These are phyloP conservation scores for Hippocampus kuda DNA, from an alignment of 2,797 vertebrate species.

Conservation along the genomic window DNA sequence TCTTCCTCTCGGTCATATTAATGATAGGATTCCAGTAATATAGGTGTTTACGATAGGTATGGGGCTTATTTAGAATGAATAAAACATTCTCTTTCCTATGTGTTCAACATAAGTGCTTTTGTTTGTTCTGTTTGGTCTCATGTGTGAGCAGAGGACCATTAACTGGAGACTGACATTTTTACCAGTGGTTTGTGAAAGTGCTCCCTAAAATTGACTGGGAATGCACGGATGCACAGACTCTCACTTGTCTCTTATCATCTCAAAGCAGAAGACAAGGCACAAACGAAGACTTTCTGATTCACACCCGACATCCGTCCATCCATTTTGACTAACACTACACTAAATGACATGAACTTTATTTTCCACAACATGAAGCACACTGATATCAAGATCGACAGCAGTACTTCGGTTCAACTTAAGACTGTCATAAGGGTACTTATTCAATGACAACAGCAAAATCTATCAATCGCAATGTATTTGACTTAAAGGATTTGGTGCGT, in stretches of 20 bases:
- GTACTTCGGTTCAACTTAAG: not conserved
- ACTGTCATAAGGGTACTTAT: too few species aligned
- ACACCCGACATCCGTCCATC: too few species aligned
- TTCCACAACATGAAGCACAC: not conserved
- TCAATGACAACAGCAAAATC: not conserved
- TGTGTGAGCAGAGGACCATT: constrained; percentile 66
- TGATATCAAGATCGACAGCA: not conserved
- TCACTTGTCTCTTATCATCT: constrained; percentile 14
- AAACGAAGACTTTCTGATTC: not conserved
- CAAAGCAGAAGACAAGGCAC: constrained; percentile 3
- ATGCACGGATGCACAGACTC: constrained; percentile 33
- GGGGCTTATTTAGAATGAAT: constrained; percentile 69
- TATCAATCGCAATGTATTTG: not conserved
- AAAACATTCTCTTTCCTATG: constrained; percentile 67
- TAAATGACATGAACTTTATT: not conserved
- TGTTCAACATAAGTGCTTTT: constrained; percentile 71
- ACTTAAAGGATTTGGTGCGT: not conserved
- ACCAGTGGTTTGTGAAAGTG: constrained; percentile 70
- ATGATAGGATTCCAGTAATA: constrained; percentile 68
- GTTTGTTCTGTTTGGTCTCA: constrained; percentile 69
- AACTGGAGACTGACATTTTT: constrained; percentile 69
- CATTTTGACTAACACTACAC: not conserved
- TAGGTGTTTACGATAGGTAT: constrained; percentile 69
- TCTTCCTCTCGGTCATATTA: constrained; percentile 56
- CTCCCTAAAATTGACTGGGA: constrained; percentile 45